Evolutionary conservation across 2,888 invertebrate species (phyloP).

Genomic region (Ditula angustiorana): DNA sequence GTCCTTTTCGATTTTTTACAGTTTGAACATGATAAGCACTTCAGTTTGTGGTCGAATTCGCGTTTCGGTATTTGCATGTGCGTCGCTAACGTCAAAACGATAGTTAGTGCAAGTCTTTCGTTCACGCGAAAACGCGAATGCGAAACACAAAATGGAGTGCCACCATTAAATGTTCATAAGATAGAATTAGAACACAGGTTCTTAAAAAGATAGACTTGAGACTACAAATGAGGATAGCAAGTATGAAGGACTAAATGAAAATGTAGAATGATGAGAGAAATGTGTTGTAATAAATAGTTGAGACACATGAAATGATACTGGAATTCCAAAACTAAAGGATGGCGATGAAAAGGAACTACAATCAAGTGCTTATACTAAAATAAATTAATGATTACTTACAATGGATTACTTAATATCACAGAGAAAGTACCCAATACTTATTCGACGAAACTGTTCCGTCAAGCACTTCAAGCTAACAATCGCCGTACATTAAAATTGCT

Average conservation of each 20-base stretch:
- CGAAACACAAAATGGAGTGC: no score
- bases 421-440: constrained; percentile 84
- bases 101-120: no score
- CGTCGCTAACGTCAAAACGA: no score
- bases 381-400: constrained; percentile 80
- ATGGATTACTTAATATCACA: constrained; percentile 85
- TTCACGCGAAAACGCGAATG: no score
- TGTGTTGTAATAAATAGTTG: constrained; percentile 24
- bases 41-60: no score
- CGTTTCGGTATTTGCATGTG: no score
- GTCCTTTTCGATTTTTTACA: no score
- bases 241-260: neutral
- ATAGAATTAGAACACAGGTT: constrained; percentile 1
- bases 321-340: constrained; percentile 40
- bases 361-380: constrained; percentile 57
- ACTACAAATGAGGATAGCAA: neutral
- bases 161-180: no score
- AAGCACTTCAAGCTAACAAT: constrained; percentile 64
- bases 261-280: constrained; percentile 26
- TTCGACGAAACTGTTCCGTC: constrained; percentile 79
- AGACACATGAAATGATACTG: constrained; percentile 25
- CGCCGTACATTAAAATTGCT: neutral
- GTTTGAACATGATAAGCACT: no score
- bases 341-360: constrained; percentile 33
- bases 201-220: constrained; percentile 23